phyloP scores from a whole-genome alignment of 2,113 vertebrate genomes.

The Lepisosteus oculatus region DNA sequence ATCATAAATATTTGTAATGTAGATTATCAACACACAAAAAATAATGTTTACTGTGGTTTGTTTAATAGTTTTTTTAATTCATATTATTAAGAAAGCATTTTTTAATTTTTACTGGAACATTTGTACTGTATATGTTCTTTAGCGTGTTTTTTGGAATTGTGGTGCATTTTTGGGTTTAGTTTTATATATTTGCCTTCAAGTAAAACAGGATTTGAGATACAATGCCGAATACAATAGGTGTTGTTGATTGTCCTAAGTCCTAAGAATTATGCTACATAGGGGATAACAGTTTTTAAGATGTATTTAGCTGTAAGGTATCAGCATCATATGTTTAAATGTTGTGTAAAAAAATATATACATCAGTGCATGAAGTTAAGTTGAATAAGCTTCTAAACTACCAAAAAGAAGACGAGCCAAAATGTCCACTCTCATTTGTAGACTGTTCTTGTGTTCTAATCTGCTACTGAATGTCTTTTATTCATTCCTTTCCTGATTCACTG shows the following conservation, averaged over 20 bases:
- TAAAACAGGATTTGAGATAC: constrained; percentile 17
- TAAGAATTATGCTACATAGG: neutral
- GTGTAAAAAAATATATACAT: neutral
- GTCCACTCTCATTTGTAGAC: too few relatives aligned
- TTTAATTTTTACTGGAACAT: too few relatives aligned
- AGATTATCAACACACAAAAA: too few relatives aligned
- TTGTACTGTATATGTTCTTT: neutral
- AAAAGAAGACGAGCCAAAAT: too few relatives aligned
- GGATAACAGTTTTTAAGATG: neutral
- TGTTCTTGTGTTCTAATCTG: too few relatives aligned
- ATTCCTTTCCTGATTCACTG: too few relatives aligned
- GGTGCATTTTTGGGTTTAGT: neutral
- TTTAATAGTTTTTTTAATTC: neutral
- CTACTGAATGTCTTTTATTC: too few relatives aligned
- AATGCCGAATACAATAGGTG: constrained; percentile 11
- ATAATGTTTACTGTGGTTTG: neutral
- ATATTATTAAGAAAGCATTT: too few relatives aligned
- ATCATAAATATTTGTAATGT: too few relatives aligned
- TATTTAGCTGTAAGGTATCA: constrained; percentile 7
- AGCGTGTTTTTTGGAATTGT: too few relatives aligned
- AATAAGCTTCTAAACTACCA: too few relatives aligned
- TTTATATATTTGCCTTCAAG: constrained; percentile 7
- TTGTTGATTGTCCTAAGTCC: neutral
- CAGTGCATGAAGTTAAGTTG: too few relatives aligned
- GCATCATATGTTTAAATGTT: constrained; percentile 19